Evolutionary conservation across 2,888 invertebrate species (phyloP).

Genomic region (Bedellia somnulentella): DNA sequence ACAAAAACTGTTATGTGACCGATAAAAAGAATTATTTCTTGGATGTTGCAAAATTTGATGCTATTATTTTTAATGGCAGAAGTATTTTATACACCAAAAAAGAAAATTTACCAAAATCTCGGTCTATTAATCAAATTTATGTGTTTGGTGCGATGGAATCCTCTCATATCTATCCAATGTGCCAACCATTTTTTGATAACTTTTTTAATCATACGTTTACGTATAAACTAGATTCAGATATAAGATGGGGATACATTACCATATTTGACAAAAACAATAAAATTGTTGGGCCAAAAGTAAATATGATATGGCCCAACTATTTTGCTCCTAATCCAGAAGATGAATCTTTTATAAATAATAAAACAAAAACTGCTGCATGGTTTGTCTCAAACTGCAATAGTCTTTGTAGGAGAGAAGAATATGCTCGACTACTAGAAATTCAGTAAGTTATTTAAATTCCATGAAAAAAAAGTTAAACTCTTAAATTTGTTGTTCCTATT

Average conservation of each 20-base stretch:
- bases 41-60: constrained; percentile 38
- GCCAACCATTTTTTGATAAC: constrained; percentile 19
- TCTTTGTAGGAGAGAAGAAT: constrained; percentile 15
- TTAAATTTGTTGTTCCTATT: no score
- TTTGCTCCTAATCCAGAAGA: constrained; percentile 18
- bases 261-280: constrained; percentile 22
- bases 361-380: constrained; percentile 37
- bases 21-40: constrained; percentile 21
- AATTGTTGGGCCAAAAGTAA: constrained; percentile 29
- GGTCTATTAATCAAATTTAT: constrained; percentile 42
- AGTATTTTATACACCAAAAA: constrained; percentile 25
- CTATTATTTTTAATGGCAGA: constrained; percentile 54
- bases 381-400: constrained; percentile 31
- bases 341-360: constrained; percentile 18
- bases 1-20: constrained; percentile 44
- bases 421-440: no score
- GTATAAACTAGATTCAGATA: constrained; percentile 34
- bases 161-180: constrained; percentile 23
- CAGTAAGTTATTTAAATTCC: no score
- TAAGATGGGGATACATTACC: constrained; percentile 22
- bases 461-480: no score
- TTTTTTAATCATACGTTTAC: constrained; percentile 40
- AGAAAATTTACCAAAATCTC: constrained; percentile 18
- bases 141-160: constrained; percentile 41
- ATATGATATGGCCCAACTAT: constrained; percentile 25